Conservation (phyloP, 2,888 invertebrate species). For the Drosophila greeni region DNA sequence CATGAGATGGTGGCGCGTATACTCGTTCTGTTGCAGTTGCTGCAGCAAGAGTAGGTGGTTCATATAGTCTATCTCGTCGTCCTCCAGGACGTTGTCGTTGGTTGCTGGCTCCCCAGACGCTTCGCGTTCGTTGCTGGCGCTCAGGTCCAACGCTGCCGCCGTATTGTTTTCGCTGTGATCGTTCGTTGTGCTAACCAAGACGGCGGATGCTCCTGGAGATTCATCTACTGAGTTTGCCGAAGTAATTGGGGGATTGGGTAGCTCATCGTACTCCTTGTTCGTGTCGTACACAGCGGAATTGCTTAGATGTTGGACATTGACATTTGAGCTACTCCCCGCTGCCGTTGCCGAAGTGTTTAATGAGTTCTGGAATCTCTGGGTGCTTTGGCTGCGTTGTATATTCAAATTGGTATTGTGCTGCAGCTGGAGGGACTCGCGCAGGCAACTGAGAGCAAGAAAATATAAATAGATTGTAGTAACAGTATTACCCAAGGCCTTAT, state of each 20-base stretch:
- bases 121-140: slow-evolving; percentile 42
- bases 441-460: slow-evolving; percentile 65
- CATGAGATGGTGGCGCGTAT: slow-evolving; percentile 66
- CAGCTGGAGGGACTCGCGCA: slow-evolving; percentile 78
- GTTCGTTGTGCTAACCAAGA: background rate
- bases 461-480: background rate
- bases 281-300: slow-evolving; percentile 64
- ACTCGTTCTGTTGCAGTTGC: slow-evolving; percentile 72
- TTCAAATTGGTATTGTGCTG: slow-evolving; percentile 79
- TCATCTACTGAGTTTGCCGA: slow-evolving; percentile 25
- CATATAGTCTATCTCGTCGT: slow-evolving; percentile 66
- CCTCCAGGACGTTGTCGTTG: slow-evolving; percentile 57
- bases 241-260: slow-evolving; percentile 39
- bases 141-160: slow-evolving; percentile 41
- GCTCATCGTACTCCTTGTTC: slow-evolving; percentile 71
- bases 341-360: slow-evolving; percentile 61
- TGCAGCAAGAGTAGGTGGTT: slow-evolving; percentile 68
- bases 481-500: background rate
- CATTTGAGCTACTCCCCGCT: slow-evolving; percentile 61
- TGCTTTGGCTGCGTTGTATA: slow-evolving; percentile 79
- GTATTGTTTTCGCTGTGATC: slow-evolving; percentile 53
- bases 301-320: slow-evolving; percentile 42
- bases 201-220: background rate
- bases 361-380: slow-evolving; percentile 77
- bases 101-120: slow-evolving; percentile 45